Evolutionary conservation across 1,140 invertebrate genomes (phyloP), one percentile per base, ranked within the genome.

Genomic region (Chironomus striatipennis): DNA sequence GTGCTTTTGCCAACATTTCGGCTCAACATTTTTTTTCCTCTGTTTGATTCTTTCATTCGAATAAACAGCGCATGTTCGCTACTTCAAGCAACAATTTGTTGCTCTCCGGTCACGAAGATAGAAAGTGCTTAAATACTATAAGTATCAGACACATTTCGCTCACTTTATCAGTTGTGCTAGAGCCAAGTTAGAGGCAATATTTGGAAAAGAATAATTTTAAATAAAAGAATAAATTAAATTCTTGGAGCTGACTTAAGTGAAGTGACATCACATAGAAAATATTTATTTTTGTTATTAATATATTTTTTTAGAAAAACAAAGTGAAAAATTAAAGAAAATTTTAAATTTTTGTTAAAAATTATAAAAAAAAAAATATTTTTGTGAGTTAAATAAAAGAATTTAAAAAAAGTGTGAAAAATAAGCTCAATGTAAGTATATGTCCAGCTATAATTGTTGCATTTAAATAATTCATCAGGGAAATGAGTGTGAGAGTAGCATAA

Each of bases 131-230:
- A 57, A 57, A 57, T 57, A 57, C 47, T 57, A 57, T 57, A 57
- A 57, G 47, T 57, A 57, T 57, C 47, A 57, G 47, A 57, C 47
- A n/a, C 47, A 57, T n/a, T 57, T 57, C 47, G 47, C 47, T 57
- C 47, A 57, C 47, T 1, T 57, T 57, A 57, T 57, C 47, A 57
- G 47, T 57, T 57, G 47, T 57, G 47, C 47, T 57, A 57, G 47
- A 57, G 47, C 47, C 47, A 57, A 57, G 47, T 57, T 57, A n/a
- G 12, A 57, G 47, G 47, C 47, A 57, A 57, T 57, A 57, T 57
- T n/a, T 57, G n/a, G 47, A 12, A 15, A 5, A 57, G 12, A 57
- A 34, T 57, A 57, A 12, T n/a, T n/a, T 12, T 15, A 15, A 47
- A 47, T 57, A 57, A 57, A 57, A 57, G 47, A 57, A 57, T 57